Evolutionary conservation across 64 coral and sea anemone genomes (phyloP), one percentile per base, ranked within the genome.

Genomic region (Exaiptasia diaphana): DNA sequence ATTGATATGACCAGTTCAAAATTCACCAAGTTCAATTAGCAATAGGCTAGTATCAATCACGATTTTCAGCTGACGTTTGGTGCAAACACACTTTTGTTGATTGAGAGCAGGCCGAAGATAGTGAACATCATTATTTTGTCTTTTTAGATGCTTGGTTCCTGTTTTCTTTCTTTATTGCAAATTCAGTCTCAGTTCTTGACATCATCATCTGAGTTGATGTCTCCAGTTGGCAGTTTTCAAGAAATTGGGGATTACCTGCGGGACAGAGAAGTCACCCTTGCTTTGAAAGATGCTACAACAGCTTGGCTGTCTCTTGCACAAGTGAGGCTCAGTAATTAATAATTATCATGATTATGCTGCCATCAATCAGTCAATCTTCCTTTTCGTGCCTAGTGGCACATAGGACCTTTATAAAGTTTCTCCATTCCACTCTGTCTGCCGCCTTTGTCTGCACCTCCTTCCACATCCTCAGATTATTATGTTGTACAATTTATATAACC

Each of bases 201-300:
- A n/a, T 56, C 88, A 34, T 85, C 88, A 43, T 79, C 88, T 20
- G 78, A 83, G 64, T 78, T 91, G 83, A 80, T 90, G 55, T 71
- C 88, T 63, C 89, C 93, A 30, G 45, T 97, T 40, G 93, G 93
- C 33, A 83, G 83, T 26, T 97, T 91, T 75, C 93, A 97, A 75
- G 89, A 88, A 77, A 85, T 92, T 75, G 95, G 95, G 74, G 95
- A 99, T 59, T 99, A 99, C 84, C 95, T 97, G 93, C 61, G 33
- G 61, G 61, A 65, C 61, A 99, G 95, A 91, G 95, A 99, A 64
- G 85, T 99, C 50, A 88, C 89, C 30, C 85, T 91, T 56, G 80
- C 90, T 38, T 88, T 99, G 35, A 92, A 99, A 73, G 95, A 92
- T 84, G 95, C 95, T 10, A 99, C 95, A 4, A 67, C 90, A 52